Percentiles rank a stretch among this genome's conserved stretches.
Evolutionary conservation across 2,888 invertebrate genomes (phyloP).

Genomic region (Creontiades dilutus): DNA sequence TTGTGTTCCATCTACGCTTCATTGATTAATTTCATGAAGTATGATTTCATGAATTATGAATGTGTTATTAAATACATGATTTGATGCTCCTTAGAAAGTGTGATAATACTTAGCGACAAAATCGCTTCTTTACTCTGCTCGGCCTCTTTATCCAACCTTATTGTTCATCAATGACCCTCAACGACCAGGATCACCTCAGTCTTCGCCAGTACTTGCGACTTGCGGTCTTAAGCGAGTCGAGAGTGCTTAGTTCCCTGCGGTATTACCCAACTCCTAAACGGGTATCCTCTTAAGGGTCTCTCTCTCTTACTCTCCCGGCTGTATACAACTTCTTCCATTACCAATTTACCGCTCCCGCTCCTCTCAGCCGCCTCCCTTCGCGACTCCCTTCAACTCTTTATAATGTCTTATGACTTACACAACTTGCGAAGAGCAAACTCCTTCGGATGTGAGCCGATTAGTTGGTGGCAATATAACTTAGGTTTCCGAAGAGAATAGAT

Average conservation of each 20-base stretch:
- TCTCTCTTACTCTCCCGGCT: not conserved
- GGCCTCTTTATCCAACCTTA: not conserved
- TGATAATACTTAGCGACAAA: no score
- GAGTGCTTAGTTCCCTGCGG: conserved; percentile 55
- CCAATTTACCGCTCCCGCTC: conserved; percentile 31
- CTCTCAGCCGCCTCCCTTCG: not conserved
- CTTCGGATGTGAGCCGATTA: conserved; percentile 55
- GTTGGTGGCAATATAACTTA: conserved; percentile 67
- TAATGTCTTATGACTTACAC: conserved; percentile 67
- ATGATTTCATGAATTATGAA: no score
- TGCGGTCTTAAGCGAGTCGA: conserved; percentile 37
- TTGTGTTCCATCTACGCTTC: no score
- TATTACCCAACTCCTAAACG: conserved; percentile 52
- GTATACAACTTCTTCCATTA: conserved; percentile 62
- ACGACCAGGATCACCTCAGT: conserved; percentile 7
- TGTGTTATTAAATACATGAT: no score
- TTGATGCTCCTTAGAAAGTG: no score
- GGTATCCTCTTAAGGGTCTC: conserved; percentile 54
- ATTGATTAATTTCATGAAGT: no score
- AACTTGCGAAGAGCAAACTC: conserved; percentile 33
- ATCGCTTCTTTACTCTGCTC: no score
- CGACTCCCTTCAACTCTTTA: conserved; percentile 33
- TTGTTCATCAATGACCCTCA: not conserved
- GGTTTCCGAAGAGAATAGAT: conserved; percentile 10
- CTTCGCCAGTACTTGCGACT: conserved; percentile 14